These are phyloP conservation scores for Dynastes tityus DNA, from an alignment of 2,888 invertebrate genomes.

Conservation along the genomic window DNA sequence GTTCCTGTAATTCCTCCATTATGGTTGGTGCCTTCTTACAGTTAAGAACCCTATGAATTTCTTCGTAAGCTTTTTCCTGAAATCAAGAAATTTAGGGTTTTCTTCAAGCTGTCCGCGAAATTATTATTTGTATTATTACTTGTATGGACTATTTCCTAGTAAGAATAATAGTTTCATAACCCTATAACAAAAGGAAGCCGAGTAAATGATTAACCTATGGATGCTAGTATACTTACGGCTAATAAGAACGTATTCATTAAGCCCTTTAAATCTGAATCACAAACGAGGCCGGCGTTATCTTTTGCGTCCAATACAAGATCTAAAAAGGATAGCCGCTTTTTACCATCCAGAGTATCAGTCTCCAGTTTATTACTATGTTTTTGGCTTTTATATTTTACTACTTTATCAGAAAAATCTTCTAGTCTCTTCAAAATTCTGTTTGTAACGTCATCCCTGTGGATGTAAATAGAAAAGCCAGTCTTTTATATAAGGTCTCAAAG, in stretches of 20 bases:
- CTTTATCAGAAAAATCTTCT: conserved; percentile 20
- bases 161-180: conserved; percentile 55
- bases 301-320: conserved; percentile 29
- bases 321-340: conserved; percentile 41
- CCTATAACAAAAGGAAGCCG: not conserved
- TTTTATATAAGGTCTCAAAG: conserved; percentile 13
- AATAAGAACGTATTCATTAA: conserved; percentile 24
- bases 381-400: not conserved
- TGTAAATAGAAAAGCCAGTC: conserved; percentile 17
- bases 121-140: not conserved
- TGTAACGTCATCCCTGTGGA: conserved; percentile 19
- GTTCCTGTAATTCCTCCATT: conserved; percentile 62
- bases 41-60: conserved; percentile 62
- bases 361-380: not conserved
- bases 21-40: conserved; percentile 57
- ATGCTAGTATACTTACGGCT: conserved; percentile 1
- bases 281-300: not conserved
- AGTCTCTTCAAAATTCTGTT: not conserved
- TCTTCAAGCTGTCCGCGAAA: not conserved
- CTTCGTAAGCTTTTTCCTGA: conserved; percentile 64
- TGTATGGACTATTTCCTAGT: conserved; percentile 54
- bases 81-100: not conserved
- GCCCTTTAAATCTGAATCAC: conserved; percentile 23
- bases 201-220: not conserved
- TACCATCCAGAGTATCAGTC: not conserved